A percentile compares a stretch with the other conserved stretches of the same genome.
Conservation (phyloP, 2,797 vertebrate species). For the Columba guinea region DNA sequence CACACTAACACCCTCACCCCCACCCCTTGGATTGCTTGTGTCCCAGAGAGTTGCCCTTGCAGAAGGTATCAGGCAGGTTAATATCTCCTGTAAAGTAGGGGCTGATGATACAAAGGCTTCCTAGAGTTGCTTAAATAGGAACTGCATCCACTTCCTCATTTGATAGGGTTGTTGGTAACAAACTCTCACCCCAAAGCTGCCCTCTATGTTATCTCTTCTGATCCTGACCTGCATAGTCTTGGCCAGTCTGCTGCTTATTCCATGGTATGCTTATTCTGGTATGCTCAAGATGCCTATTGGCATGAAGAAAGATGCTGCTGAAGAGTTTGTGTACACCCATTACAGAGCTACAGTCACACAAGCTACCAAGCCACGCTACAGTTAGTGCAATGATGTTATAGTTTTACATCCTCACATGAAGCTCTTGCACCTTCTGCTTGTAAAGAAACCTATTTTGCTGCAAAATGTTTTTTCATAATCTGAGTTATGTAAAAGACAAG, state of each 20-base stretch:
- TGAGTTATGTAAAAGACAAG: neutral
- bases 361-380: accelerated
- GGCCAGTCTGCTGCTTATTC: neutral
- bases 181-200: neutral
- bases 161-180: neutral
- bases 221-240: neutral
- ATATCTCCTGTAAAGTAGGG: neutral
- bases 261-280: neutral
- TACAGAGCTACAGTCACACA: accelerated
- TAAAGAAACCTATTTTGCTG: neutral
- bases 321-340: neutral
- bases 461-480: neutral
- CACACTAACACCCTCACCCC: accelerated
- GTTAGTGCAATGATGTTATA: neutral
- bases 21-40: neutral
- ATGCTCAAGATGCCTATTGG: neutral
- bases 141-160: neutral
- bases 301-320: neutral
- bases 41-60: neutral
- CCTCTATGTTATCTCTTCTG: neutral
- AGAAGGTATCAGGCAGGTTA: neutral
- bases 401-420: accelerated
- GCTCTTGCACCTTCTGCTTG: neutral
- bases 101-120: neutral
- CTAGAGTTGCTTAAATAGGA: neutral